Conservation (phyloP, 2,113 vertebrate species). For the Apeltes quadracus region DNA sequence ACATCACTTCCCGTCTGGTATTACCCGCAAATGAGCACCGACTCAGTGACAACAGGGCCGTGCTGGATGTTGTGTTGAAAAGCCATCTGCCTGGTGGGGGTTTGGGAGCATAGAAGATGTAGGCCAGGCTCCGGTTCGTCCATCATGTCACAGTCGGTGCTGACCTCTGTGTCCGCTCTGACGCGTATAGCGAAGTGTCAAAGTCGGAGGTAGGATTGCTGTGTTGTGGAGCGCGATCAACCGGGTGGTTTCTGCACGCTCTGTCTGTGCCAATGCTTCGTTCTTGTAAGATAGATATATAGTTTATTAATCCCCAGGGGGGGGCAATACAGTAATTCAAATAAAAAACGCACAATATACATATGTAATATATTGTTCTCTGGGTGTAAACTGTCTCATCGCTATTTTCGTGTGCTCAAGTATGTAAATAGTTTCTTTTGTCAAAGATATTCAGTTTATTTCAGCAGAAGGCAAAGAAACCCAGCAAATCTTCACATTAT, state of each 20-base stretch:
- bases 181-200: conserved; percentile 36
- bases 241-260: background rate
- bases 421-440: background rate
- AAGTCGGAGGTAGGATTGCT: conserved; percentile 39
- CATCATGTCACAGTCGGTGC: conserved; percentile 40
- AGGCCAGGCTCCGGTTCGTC: conserved; percentile 36
- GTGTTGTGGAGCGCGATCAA: conserved; percentile 40
- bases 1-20: background rate
- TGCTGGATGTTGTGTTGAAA: conserved; percentile 3
- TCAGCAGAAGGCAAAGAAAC: background rate
- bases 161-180: conserved; percentile 52
- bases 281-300: background rate
- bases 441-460: background rate
- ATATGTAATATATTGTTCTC: background rate
- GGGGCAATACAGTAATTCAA: too few relatives aligned
- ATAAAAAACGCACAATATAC: too few relatives aligned
- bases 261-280: background rate
- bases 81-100: conserved; percentile 3
- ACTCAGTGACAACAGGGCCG: background rate
- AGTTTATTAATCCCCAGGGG: too few relatives aligned
- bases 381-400: background rate
- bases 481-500: background rate
- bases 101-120: conserved; percentile 22
- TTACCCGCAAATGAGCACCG: conserved; percentile 11
- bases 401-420: background rate